Conservation (phyloP, 2,888 invertebrate species). For the Drosophila ustulata region DNA sequence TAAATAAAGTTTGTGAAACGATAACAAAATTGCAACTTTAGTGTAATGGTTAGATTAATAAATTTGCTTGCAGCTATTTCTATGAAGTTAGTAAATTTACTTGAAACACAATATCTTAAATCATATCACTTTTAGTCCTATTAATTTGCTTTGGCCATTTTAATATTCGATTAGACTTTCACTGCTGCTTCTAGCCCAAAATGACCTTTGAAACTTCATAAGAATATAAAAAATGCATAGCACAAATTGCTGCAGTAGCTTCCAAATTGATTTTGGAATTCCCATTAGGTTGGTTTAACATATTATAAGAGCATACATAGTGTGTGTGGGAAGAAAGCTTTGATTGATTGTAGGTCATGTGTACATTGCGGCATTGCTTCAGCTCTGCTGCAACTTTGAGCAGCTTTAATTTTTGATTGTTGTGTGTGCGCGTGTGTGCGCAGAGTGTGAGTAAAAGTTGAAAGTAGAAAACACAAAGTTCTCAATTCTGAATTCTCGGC, state of each 20-base stretch:
- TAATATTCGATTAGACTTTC: conserved; percentile 7
- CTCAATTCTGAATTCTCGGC: conserved; percentile 45
- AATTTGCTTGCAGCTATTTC: too few species aligned
- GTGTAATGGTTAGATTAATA: too few species aligned
- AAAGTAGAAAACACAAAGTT: conserved; percentile 35
- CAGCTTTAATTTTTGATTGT: conserved; percentile 65
- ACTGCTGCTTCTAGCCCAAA: neutral
- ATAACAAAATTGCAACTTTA: too few species aligned
- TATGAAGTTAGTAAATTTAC: neutral
- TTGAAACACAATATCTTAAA: neutral
- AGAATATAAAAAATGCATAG: conserved; percentile 16
- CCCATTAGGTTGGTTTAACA: conserved; percentile 16
- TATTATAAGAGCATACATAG: conserved; percentile 1
- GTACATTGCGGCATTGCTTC: conserved; percentile 39
- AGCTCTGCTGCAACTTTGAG: conserved; percentile 50
- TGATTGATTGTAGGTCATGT: conserved; percentile 74
- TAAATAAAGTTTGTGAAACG: too few species aligned
- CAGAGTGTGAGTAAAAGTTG: neutral
- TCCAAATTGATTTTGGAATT: conserved; percentile 7
- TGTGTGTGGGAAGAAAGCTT: conserved; percentile 4
- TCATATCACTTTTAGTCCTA: neutral
- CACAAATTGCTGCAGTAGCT: conserved; percentile 31
- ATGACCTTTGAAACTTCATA: conserved; percentile 10
- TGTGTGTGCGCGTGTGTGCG: conserved; percentile 9
- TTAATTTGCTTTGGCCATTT: neutral